Base-by-base conservation (phyloP, 2,113 vertebrate species). In the Centrocercus urophasianus region DNA sequence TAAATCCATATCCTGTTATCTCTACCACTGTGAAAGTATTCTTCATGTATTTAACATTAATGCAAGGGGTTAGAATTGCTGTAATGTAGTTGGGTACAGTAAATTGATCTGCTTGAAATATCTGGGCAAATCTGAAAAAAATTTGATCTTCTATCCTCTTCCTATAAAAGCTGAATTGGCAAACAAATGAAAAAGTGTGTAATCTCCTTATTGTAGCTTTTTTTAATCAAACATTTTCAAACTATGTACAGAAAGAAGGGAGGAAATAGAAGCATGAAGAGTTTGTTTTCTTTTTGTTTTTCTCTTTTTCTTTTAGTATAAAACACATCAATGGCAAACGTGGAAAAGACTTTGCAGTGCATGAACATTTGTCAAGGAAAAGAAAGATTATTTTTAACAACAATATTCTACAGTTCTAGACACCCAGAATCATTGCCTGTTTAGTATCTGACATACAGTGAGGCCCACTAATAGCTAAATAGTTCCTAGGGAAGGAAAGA, bases 361-460 rank as follows among this genome's bases (percentile, higher is more conserved):
- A 15, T 22, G 69, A 86, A 47, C 3, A 38, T 63, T 59, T 84
- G 34, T 13, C 0, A 0, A 90, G 14, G 36, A 84, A 13, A 60
- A 19, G 79, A 76, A 84, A 3, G 66, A 57, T 36, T 87, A 13
- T 50, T 86, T 90, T 79, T 87, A 75, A 57, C 20, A 48, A 18
- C 36, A 69, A 76, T 1, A 1, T 56, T 89, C 36, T 76, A n/a
- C 18, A 88, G 10, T 47, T 95, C 22, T 70, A 95, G 54, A 25
- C 19, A 65, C 27, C 22, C 56, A 61, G 4, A 30, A 64, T 83
- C 24, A 48, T 52, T 10, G 1, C 32, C 87, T 85, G 45, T 76
- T 88, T 74, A 78, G 52, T 43, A 52, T 21, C 45, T 71, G 64
- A 64, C 64, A 54, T 60, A 47, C 13, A 74, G 47, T 32, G 73